These are phyloP conservation scores for Virgularia gustaviana DNA, from an alignment of 92 coral and sea anemone species.

Conservation along the genomic window DNA sequence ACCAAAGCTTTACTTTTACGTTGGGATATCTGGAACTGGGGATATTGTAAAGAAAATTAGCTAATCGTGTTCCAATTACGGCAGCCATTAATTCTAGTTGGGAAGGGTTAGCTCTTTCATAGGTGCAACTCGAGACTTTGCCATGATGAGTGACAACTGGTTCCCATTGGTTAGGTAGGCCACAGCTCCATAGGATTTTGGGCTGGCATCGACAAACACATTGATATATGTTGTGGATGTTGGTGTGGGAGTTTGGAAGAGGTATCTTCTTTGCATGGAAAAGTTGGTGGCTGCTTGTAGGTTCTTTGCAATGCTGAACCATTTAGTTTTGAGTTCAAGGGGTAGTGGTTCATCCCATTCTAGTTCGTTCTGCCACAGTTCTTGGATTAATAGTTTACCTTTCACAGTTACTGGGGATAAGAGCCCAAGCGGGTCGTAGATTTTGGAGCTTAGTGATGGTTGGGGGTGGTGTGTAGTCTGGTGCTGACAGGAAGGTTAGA, in stretches of 20 bases:
- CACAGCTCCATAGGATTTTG: slow-evolving; percentile 59
- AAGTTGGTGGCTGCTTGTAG: slow-evolving; percentile 41
- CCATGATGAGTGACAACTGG: slow-evolving; percentile 37
- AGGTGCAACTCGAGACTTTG: slow-evolving; percentile 47
- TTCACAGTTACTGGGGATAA: slow-evolving; percentile 44
- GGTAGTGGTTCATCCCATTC: slow-evolving; percentile 62
- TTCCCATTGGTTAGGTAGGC: slow-evolving; percentile 41
- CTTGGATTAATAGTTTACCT: slow-evolving; percentile 58
- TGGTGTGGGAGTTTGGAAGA: not conserved
- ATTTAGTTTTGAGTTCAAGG: slow-evolving; percentile 31
- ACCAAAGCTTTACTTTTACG: slow-evolving; percentile 43
- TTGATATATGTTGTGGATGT: slow-evolving; percentile 32
- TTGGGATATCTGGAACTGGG: slow-evolving; percentile 25
- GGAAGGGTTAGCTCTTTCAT: slow-evolving; percentile 45
- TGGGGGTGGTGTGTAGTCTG: slow-evolving; percentile 9
- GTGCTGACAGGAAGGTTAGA: slow-evolving; percentile 1
- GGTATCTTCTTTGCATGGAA: slow-evolving; percentile 46
- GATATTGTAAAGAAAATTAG: slow-evolving; percentile 6
- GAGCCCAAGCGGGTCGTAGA: slow-evolving; percentile 48
- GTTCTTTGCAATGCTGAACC: slow-evolving; percentile 37
- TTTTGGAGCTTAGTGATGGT: slow-evolving; percentile 22
- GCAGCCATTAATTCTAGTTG: slow-evolving; percentile 45
- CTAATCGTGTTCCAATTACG: slow-evolving; percentile 32
- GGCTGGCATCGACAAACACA: slow-evolving; percentile 55
- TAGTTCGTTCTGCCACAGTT: slow-evolving; percentile 47